phyloP scores from a whole-genome alignment of 1,140 invertebrate genomes.

The Gonatopus flavifemur region DNA sequence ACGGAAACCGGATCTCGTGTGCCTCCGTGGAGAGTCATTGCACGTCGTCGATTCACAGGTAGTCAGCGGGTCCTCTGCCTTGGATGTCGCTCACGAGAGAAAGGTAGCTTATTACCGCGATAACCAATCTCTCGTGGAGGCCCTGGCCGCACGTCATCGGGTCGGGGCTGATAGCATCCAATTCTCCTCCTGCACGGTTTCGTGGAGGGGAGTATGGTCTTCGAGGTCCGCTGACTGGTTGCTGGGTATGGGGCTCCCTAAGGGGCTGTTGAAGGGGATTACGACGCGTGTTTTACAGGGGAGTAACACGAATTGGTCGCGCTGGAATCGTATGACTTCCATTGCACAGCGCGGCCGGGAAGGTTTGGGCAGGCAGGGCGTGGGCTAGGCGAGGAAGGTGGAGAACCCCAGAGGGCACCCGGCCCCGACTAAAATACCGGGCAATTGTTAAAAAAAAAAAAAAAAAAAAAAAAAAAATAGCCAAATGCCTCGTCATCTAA shows the following conservation, averaged over 20 bases:
- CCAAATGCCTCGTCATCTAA: constrained; percentile 54
- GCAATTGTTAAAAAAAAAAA: too few species aligned
- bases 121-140: neutral
- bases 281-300: constrained; percentile 19
- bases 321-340: constrained; percentile 21
- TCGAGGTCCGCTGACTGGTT: neutral
- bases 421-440: too few species aligned
- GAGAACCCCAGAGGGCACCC: too few species aligned
- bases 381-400: too few species aligned
- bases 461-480: constrained; percentile 28
- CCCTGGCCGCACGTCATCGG: neutral
- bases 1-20: constrained; percentile 16
- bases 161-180: neutral
- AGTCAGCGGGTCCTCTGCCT: neutral
- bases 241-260: neutral
- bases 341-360: too few species aligned
- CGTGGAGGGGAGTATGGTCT: constrained; percentile 19
- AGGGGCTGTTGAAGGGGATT: neutral
- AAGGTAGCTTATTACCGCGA: constrained; percentile 13
- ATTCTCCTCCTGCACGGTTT: constrained; percentile 2
- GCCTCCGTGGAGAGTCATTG: neutral
- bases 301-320: constrained; percentile 6
- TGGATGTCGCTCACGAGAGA: neutral
- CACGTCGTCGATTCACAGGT: constrained; percentile 18
- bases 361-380: too few species aligned